Evolutionary conservation across 1,140 invertebrate genomes (phyloP).

Genomic region (Bombus balteatus): DNA sequence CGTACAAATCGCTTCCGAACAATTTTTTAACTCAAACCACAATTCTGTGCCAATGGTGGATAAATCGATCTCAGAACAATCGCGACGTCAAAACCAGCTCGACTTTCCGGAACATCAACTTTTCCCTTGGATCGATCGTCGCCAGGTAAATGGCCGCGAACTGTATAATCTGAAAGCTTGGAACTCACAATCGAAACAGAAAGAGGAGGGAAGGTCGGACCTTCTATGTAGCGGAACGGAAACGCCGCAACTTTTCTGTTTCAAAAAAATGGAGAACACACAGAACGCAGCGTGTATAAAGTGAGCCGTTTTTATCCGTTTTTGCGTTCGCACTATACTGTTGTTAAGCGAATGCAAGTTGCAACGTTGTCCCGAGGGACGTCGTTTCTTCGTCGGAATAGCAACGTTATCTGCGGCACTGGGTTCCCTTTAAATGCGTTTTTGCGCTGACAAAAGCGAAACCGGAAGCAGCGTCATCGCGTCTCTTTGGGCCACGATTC

Average conservation of each 20-base stretch:
- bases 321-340: not conserved
- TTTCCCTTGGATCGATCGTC: constrained; percentile 10
- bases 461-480: not conserved
- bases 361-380: constrained; percentile 10
- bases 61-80: not conserved
- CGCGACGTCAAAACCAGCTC: not conserved
- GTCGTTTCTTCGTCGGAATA: not conserved
- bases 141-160: constrained; percentile 8
- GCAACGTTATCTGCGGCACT: not conserved
- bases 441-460: not conserved
- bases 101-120: not conserved
- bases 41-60: not conserved
- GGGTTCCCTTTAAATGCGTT: not conserved
- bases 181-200: not conserved
- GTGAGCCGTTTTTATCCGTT: not conserved
- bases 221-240: not conserved
- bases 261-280: not conserved
- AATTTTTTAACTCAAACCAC: not conserved
- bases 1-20: not conserved
- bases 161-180: not conserved
- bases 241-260: not conserved
- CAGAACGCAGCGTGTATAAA: not conserved
- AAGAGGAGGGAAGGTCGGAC: too few species aligned
- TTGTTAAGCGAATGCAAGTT: not conserved
- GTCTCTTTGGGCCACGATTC: not conserved